Base-by-base conservation (phyloP, 2,797 vertebrate genomes). In the Bradypodion pumilum region DNA sequence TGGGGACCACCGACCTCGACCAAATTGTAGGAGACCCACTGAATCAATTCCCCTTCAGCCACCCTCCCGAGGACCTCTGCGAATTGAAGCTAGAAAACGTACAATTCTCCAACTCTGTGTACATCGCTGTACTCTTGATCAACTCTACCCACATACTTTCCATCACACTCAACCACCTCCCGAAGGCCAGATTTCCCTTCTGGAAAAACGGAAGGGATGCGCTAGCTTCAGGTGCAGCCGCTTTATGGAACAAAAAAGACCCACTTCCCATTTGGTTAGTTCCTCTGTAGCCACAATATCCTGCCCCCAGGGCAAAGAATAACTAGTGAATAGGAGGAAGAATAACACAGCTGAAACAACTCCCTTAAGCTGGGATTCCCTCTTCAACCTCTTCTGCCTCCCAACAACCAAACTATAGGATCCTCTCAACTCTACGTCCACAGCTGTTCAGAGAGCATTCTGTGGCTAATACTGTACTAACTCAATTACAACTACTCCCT, bases 211-310 rank as follows among this genome's bases (percentile, higher is more conserved):
- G 6, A n/a, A 25, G 42, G 59, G 15, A 42, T 19, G 27, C 15
- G 12, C 35, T 23, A 7, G 16, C 25, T 40, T 44, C 76, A 19
- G 8, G 27, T 42, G 37, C 35, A 78, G 40, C 3, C 60, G 5
- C 74, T 56, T 52, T 19, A 29, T 8, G 46, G 74, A 6, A n/a
- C 63, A 86, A 77, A 68, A 52, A 80, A 85, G 63, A 75, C 1
- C 0, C 2, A 60, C 73, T 80, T 80, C 85, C 87, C 90, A 89
- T 91, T 32, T 62, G 56, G 80, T 19, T 21, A 40, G 49, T 74
- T 42, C 85, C 83, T 87, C 29, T 44, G 35, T 4, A 3, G 77
- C 82, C 46, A 79, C 83, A 85, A 68, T 82, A 88, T 91, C 89
- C 87, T 86, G 87, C 44, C 75, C 75, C 32, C 5, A 13, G 40